Evolutionary conservation across 1,140 invertebrate species (phyloP), one percentile per base, ranked within the genome.

Genomic region (Andrena cerasifolii): DNA sequence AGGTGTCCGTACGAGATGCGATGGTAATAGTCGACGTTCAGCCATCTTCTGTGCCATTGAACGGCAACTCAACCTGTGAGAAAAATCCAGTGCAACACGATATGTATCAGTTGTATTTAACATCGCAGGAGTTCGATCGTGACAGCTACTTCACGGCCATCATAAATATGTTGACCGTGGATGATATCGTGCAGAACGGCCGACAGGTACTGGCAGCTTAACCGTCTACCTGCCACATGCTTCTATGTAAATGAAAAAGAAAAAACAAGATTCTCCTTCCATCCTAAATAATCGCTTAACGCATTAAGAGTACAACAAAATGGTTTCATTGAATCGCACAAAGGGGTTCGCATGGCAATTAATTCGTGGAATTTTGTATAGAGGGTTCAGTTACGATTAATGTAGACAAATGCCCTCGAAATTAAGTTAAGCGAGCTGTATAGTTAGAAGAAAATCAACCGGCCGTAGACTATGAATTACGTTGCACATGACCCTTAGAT

Each of bases 71-170:
- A 28, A 66, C 78, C 5, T 93, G 91, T 77, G 90, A 93, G 54
- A 88, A 89, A 24, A 82, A 87, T 63, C 75, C 82, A 14, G 78
- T 94, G 31, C 73, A 89, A 4, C 93, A 96, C 75, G 90, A 94
- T 24, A 93, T 95, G 77, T 97, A 96, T 86, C 94, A 95, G 59
- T 91, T 95, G 82, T 96, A 94, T 81, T 84, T 96, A 40, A 86
- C 93, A 2, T 94, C 95, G 83, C 90, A 91, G 56, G 94, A 95
- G 85, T 94, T 94, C 68, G 92, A 88, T 28, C 77, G 87, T 10
- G 92, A 93, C 28, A 89, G 89, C 3, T 96, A 96, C 87, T 96
- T 96, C 90, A 77, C 90, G 18, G 93, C 90, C 6, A 93, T 97
- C 12, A 88, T 88, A 71, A 92, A 90, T 31, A 96, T 96, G 94